Evolutionary conservation across 2,797 vertebrate species (phyloP).

Genomic region (Rhyacichthys aspro): DNA sequence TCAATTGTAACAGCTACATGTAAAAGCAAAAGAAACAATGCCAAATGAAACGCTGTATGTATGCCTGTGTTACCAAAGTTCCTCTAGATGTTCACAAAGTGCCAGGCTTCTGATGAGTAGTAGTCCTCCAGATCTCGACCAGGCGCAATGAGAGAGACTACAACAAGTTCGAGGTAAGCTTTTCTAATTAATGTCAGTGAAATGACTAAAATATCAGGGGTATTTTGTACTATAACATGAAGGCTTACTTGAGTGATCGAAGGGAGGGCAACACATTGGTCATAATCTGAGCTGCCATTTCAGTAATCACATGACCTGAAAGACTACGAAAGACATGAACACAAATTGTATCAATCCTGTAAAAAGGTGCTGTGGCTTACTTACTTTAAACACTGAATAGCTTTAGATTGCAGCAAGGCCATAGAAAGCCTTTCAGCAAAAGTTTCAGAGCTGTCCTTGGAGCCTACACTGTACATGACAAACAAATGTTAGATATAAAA

Average conservation of each 20-base stretch:
- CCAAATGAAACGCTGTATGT: neutral
- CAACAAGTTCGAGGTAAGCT: constrained; percentile 9
- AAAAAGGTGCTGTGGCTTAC: neutral
- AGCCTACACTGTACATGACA: constrained; percentile 41
- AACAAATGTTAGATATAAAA: neutral
- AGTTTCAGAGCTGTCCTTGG: constrained; percentile 17
- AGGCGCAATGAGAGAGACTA: constrained; percentile 72
- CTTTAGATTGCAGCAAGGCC: constrained; percentile 25
- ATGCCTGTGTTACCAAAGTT: constrained; percentile 66
- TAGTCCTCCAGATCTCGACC: constrained; percentile 48
- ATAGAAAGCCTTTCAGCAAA: constrained; percentile 39
- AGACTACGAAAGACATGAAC: constrained; percentile 66
- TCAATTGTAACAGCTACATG: too few relatives aligned
- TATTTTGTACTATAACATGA: neutral
- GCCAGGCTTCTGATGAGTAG: constrained; percentile 63
- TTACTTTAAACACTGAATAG: constrained; percentile 37
- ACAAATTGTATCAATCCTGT: neutral
- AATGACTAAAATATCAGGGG: too few relatives aligned
- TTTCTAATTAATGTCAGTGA: neutral
- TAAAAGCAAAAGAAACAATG: too few relatives aligned
- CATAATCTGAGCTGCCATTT: constrained; percentile 57
- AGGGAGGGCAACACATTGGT: constrained; percentile 55
- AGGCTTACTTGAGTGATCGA: constrained; percentile 76
- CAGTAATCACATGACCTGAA: constrained; percentile 72
- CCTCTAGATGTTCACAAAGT: constrained; percentile 60